Evolutionary conservation across 2,113 vertebrate genomes (phyloP).

Genomic region (Albula glossodonta): DNA sequence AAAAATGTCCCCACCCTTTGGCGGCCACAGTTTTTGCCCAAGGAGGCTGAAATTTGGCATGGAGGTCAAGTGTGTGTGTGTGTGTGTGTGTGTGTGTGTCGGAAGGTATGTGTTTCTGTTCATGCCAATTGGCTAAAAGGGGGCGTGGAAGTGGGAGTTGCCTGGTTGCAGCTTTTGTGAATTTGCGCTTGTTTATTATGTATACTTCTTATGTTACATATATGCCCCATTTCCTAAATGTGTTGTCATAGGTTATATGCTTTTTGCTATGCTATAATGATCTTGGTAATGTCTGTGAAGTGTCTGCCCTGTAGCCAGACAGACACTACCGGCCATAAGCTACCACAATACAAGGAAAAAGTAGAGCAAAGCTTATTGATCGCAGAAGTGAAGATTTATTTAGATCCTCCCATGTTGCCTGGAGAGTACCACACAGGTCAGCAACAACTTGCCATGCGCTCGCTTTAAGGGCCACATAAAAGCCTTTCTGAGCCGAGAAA

Average conservation of each 20-base stretch:
- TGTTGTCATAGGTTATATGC: background rate
- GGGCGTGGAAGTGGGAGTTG: too few relatives aligned
- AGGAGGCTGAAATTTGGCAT: too few relatives aligned
- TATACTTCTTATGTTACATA: too few relatives aligned
- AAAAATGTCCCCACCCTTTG: too few relatives aligned
- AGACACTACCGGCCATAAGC: background rate
- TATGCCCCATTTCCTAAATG: too few relatives aligned
- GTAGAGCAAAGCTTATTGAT: constrained; percentile 1
- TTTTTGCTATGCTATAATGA: background rate
- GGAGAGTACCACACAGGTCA: background rate
- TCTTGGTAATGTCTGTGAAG: background rate
- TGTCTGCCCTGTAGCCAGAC: background rate
- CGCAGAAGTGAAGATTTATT: background rate
- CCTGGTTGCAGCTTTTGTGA: too few relatives aligned
- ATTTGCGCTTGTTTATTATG: too few relatives aligned
- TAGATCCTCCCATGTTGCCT: background rate
- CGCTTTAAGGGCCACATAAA: background rate
- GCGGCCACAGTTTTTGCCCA: too few relatives aligned
- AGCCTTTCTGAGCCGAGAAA: background rate
- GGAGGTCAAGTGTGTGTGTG: too few relatives aligned
- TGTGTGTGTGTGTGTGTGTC: too few relatives aligned
- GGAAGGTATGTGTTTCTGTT: too few relatives aligned
- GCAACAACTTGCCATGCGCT: background rate
- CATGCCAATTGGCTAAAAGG: too few relatives aligned
- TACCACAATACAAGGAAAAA: background rate